These are phyloP conservation scores for Acronicta aceris DNA, from an alignment of 2,888 invertebrate genomes.

Conservation along the genomic window DNA sequence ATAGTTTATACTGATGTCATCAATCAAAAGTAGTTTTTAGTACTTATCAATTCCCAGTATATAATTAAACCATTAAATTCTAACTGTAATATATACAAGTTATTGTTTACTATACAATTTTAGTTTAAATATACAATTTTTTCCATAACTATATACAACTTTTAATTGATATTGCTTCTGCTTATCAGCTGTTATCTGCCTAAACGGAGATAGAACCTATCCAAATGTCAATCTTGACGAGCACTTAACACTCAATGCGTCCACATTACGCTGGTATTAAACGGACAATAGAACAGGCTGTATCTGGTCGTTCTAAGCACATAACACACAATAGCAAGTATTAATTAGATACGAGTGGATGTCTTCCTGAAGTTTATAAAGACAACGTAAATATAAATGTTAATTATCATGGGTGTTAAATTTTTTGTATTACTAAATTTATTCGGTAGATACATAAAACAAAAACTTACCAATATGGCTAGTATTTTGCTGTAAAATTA, in stretches of 20 bases:
- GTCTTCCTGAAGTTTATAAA: background rate
- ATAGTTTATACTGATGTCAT: too few species aligned
- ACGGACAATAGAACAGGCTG: constrained; percentile 36
- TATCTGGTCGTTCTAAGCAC: constrained; percentile 22
- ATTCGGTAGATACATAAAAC: too few species aligned
- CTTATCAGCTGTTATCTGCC: constrained; percentile 1
- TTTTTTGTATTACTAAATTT: too few species aligned
- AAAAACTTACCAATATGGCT: too few species aligned
- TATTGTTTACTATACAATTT: too few species aligned
- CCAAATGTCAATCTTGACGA: constrained; percentile 39
- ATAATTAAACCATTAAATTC: background rate
- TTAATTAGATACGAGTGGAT: constrained; percentile 11
- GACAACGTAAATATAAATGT: too few species aligned
- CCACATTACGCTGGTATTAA: constrained; percentile 36
- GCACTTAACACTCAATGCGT: constrained; percentile 44
- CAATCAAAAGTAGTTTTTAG: too few species aligned
- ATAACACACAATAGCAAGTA: constrained; percentile 7
- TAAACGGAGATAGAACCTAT: constrained; percentile 10
- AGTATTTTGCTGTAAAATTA: too few species aligned
- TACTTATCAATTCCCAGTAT: too few species aligned
- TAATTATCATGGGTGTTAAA: too few species aligned
- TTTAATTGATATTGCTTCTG: background rate
- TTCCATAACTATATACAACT: too few species aligned
- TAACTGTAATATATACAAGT: background rate
- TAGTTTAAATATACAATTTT: too few species aligned